These are phyloP conservation scores for Pangasius larnaudii DNA, from an alignment of 2,797 vertebrate species.

Conservation along the genomic window DNA sequence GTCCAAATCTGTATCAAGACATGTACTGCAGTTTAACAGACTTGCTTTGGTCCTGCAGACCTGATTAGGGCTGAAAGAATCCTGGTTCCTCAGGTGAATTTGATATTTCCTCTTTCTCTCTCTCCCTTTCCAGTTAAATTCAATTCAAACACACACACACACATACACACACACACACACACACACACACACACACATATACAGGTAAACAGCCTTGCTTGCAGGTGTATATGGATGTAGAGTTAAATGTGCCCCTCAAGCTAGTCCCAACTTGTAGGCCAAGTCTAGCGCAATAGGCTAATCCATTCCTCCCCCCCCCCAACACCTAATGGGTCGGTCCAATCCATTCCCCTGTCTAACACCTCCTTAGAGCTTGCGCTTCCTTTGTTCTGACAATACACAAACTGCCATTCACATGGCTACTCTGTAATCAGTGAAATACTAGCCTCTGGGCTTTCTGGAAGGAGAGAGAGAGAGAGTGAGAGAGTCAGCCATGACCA, in stretches of 20 bases:
- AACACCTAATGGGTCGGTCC: conserved; percentile 82
- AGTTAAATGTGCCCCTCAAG: conserved; percentile 56
- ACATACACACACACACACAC: conserved; percentile 10
- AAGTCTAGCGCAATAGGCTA: conserved; percentile 79
- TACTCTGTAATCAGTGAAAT: conserved; percentile 87
- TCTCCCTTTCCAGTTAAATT: neutral
- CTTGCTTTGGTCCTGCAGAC: conserved; percentile 42
- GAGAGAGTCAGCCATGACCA: conserved; percentile 76
- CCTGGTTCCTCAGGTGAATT: conserved; percentile 34
- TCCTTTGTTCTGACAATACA: conserved; percentile 88
- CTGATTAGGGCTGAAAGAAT: conserved; percentile 23
- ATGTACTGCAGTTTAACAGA: conserved; percentile 46
- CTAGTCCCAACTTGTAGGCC: conserved; percentile 79
- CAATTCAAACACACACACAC: neutral
- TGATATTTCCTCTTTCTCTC: conserved; percentile 34
- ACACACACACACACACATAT: conserved; percentile 3
- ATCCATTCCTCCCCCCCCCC: conserved; percentile 60
- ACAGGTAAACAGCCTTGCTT: conserved; percentile 34
- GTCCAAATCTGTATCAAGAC: conserved; percentile 41
- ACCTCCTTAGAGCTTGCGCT: conserved; percentile 81
- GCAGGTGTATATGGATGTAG: conserved; percentile 41
- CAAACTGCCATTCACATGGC: conserved; percentile 85
- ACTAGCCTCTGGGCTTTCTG: conserved; percentile 81
- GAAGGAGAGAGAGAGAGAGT: conserved; percentile 18
- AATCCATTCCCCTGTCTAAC: conserved; percentile 86